Percentiles rank a stretch among this genome's conserved stretches.
phyloP scores from a whole-genome alignment of 1,140 invertebrate genomes.

The Neomicropteryx cornuta region DNA sequence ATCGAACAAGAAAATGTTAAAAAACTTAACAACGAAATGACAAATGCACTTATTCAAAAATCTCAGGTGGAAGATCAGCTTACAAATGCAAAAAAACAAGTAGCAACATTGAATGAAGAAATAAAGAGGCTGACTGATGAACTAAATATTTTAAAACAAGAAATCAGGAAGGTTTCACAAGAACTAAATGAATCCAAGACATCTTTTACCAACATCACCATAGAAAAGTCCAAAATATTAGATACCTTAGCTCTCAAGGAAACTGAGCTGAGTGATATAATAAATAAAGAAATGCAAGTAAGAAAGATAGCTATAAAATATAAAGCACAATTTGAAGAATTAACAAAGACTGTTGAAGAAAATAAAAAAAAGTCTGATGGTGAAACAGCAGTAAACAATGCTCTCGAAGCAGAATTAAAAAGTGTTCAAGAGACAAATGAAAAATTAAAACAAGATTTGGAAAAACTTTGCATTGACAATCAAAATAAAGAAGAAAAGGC shows the following conservation, averaged over 20 bases:
- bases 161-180: slow-evolving; percentile 38
- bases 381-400: slow-evolving; percentile 28
- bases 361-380: slow-evolving; percentile 44
- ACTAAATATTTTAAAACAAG: slow-evolving; percentile 30
- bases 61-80: slow-evolving; percentile 64
- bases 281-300: slow-evolving; percentile 70
- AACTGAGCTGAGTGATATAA: slow-evolving; percentile 54
- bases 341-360: slow-evolving; percentile 50
- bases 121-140: slow-evolving; percentile 44
- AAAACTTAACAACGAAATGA: slow-evolving; percentile 54
- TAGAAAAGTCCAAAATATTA: slow-evolving; percentile 48
- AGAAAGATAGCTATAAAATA: slow-evolving; percentile 88
- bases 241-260: slow-evolving; percentile 62
- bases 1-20: slow-evolving; percentile 57
- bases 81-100: slow-evolving; percentile 42
- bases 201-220: slow-evolving; percentile 42
- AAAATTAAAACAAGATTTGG: slow-evolving; percentile 56
- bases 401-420: slow-evolving; percentile 46
- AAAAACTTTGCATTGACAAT: slow-evolving; percentile 49
- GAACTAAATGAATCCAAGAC: slow-evolving; percentile 44
- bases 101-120: slow-evolving; percentile 36
- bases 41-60: slow-evolving; percentile 54
- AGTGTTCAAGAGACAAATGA: slow-evolving; percentile 50
- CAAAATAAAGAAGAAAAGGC: slow-evolving; percentile 61
- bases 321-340: slow-evolving; percentile 74